phyloP scores from a whole-genome alignment of 2,888 invertebrate genomes.

The Meliscaeva auricollis region DNA sequence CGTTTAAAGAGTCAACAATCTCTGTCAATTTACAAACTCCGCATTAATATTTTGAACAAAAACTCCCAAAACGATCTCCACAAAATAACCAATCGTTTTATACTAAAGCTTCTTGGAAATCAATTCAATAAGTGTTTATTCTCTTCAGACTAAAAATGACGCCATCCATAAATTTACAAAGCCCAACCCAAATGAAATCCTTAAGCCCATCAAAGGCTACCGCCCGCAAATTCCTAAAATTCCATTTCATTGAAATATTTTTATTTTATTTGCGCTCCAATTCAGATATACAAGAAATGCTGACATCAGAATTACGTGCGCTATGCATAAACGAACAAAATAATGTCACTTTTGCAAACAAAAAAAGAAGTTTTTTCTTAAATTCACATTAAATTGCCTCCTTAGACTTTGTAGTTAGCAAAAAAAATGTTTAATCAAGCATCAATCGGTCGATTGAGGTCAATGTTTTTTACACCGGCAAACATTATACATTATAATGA shows the following conservation, averaged over 20 bases:
- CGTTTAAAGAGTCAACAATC: too few relatives aligned
- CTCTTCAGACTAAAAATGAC: conserved; percentile 12
- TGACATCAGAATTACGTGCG: conserved; percentile 63
- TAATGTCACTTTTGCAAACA: conserved; percentile 23
- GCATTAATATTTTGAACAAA: too few relatives aligned
- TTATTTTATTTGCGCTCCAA: conserved; percentile 31
- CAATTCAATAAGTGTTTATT: not conserved
- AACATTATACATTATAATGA: not conserved
- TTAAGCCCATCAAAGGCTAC: conserved; percentile 50
- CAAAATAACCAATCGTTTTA: too few relatives aligned
- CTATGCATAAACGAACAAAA: not conserved
- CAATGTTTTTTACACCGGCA: conserved; percentile 47
- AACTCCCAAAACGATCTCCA: too few relatives aligned
- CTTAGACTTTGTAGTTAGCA: not conserved
- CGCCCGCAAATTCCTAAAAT: conserved; percentile 30
- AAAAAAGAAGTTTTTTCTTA: not conserved
- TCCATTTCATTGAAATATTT: conserved; percentile 5
- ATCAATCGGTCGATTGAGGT: conserved; percentile 57
- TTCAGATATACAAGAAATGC: conserved; percentile 3
- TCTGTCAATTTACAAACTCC: too few relatives aligned
- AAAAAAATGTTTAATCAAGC: conserved; percentile 33
- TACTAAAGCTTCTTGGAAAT: not conserved
- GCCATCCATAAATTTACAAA: not conserved
- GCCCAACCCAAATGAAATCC: conserved; percentile 34
- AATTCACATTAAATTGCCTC: conserved; percentile 19